Evolutionary conservation across 2,113 vertebrate genomes (phyloP).

Genomic region (Paramisgurnus dabryanus): DNA sequence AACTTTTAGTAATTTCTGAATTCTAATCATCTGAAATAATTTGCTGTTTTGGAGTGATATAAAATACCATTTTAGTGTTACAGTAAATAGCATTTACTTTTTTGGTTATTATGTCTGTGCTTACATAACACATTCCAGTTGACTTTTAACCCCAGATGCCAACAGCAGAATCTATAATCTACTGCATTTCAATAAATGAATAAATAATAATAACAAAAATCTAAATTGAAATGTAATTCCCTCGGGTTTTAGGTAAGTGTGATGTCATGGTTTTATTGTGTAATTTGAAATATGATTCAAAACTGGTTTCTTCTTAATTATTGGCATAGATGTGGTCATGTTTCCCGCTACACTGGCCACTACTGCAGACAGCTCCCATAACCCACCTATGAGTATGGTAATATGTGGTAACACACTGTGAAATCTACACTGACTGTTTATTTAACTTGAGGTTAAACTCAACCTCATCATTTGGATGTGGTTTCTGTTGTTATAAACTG

Average conservation of each 20-base stretch:
- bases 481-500: neutral
- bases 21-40: neutral
- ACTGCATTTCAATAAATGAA: too few relatives aligned
- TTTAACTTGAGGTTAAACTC: neutral
- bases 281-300: too few relatives aligned
- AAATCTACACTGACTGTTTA: neutral
- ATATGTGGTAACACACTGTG: constrained; percentile 21
- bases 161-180: too few relatives aligned
- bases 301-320: too few relatives aligned
- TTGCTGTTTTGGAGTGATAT: neutral
- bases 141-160: too few relatives aligned
- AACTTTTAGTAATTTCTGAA: neutral
- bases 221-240: too few relatives aligned
- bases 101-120: neutral
- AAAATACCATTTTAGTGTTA: neutral
- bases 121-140: neutral
- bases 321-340: neutral
- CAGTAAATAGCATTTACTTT: too few relatives aligned
- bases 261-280: too few relatives aligned
- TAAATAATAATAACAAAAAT: too few relatives aligned
- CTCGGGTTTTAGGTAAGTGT: too few relatives aligned
- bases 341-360: neutral
- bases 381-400: constrained; percentile 12
- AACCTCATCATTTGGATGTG: constrained; percentile 4
- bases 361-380: neutral